Evolutionary conservation across 1,140 invertebrate genomes (phyloP).

Genomic region (Steinernema feltiae): DNA sequence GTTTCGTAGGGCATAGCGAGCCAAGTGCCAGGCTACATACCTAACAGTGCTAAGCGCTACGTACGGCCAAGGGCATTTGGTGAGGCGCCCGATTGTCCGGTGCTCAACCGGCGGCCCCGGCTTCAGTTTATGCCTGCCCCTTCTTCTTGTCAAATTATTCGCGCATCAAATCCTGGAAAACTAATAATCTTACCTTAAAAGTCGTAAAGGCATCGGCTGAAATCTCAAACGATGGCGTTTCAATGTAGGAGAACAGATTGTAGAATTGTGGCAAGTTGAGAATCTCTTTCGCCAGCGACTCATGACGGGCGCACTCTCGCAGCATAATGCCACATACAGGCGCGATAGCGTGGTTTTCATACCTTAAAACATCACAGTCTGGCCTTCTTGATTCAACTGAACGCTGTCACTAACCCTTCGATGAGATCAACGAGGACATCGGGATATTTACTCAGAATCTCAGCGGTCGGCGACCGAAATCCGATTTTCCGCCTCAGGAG

Average conservation of each 20-base stretch:
- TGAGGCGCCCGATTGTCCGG: too few species aligned
- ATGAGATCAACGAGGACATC: slow-evolving; percentile 92
- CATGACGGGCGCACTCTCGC: slow-evolving; percentile 88
- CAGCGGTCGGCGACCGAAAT: slow-evolving; percentile 86
- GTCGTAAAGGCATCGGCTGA: slow-evolving; percentile 99
- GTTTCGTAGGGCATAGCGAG: too few species aligned
- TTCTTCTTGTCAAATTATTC: too few species aligned
- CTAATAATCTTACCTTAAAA: slow-evolving; percentile 95
- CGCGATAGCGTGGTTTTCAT: slow-evolving; percentile 95
- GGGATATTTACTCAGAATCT: slow-evolving; percentile 91
- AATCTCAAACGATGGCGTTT: slow-evolving; percentile 98
- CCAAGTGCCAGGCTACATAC: too few species aligned
- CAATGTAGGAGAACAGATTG: slow-evolving; percentile 97
- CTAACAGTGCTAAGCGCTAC: too few species aligned
- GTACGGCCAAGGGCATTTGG: too few species aligned
- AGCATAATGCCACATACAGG: slow-evolving; percentile 97
- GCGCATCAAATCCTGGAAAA: too few species aligned
- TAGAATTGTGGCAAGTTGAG: slow-evolving; percentile 93
- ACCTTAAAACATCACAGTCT: slow-evolving; percentile 65
- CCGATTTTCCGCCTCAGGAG: slow-evolving; percentile 90
- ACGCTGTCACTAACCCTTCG: slow-evolving; percentile 59
- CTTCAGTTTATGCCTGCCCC: too few species aligned
- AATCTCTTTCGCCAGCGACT: slow-evolving; percentile 92
- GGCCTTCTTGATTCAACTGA: slow-evolving; percentile 69
- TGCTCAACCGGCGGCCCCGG: too few species aligned